These are phyloP conservation scores for Parnassius mnemosyne DNA, from an alignment of 2,888 invertebrate species.

Conservation along the genomic window DNA sequence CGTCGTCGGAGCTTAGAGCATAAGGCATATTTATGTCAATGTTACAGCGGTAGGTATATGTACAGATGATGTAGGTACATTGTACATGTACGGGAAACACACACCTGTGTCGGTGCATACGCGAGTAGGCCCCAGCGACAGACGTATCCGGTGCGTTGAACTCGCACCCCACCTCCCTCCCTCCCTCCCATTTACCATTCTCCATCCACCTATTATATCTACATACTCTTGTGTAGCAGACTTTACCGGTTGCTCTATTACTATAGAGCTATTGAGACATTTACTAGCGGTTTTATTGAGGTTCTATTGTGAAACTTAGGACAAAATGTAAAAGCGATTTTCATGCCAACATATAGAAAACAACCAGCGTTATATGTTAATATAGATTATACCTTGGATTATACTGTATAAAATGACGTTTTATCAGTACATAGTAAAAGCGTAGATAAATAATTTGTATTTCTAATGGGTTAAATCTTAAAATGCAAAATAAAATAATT, in stretches of 20 bases:
- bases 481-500: too few species aligned
- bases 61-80: slow-evolving; percentile 28
- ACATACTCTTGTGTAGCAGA: slow-evolving; percentile 42
- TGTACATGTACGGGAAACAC: slow-evolving; percentile 37
- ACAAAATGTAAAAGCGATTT: neutral
- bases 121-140: slow-evolving; percentile 60
- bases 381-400: too few species aligned
- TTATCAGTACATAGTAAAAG: too few species aligned
- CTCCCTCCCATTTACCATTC: slow-evolving; percentile 38
- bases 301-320: slow-evolving; percentile 2
- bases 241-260: slow-evolving; percentile 51
- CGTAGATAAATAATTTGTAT: too few species aligned
- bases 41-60: slow-evolving; percentile 49
- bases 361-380: too few species aligned
- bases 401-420: too few species aligned
- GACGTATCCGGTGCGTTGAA: slow-evolving; percentile 78
- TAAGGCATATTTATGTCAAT: slow-evolving; percentile 71
- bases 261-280: slow-evolving; percentile 47
- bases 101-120: slow-evolving; percentile 58
- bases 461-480: too few species aligned
- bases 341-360: neutral
- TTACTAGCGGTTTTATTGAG: slow-evolving; percentile 33
- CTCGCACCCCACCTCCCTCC: slow-evolving; percentile 50
- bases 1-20: slow-evolving; percentile 27
- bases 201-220: slow-evolving; percentile 37